Percentiles rank a stretch among this genome's conserved stretches.
Conservation (phyloP, 2,888 invertebrate species). For the Silvanus unidentatus region DNA sequence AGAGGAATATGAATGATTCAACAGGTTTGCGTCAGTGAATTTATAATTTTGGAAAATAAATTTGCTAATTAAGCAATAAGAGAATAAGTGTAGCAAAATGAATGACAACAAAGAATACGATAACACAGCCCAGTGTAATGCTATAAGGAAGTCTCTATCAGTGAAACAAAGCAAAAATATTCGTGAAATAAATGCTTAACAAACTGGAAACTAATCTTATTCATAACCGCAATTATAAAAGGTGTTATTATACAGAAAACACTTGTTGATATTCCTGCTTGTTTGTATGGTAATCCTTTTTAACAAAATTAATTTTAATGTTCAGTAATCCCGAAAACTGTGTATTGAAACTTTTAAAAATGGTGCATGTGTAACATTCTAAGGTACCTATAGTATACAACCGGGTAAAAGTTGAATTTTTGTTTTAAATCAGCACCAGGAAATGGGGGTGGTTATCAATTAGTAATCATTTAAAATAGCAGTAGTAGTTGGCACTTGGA, state of each 20-base stretch:
- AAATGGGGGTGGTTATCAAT: background rate
- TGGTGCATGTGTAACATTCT: too few relatives aligned
- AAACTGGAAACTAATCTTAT: conserved; percentile 39
- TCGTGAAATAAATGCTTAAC: conserved; percentile 32
- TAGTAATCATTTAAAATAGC: conserved; percentile 1
- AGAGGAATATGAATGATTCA: too few relatives aligned
- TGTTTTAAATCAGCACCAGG: too few relatives aligned
- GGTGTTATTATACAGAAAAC: conserved; percentile 26
- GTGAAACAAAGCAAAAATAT: conserved; percentile 35
- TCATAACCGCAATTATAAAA: conserved; percentile 36
- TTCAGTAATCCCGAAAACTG: too few relatives aligned
- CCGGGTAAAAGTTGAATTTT: too few relatives aligned
- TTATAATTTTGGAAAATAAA: too few relatives aligned
- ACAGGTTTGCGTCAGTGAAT: too few relatives aligned
- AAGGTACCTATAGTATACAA: too few relatives aligned
- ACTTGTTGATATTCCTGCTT: conserved; percentile 29
- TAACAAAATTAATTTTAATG: too few relatives aligned
- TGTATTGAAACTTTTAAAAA: too few relatives aligned
- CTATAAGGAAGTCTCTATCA: conserved; percentile 25
- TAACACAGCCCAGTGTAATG: background rate
- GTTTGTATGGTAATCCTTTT: background rate
- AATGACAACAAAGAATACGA: conserved; percentile 1
- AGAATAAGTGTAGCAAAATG: background rate
- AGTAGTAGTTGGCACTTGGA: background rate
- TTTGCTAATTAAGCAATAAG: too few relatives aligned